Base-by-base conservation (phyloP, 2,113 vertebrate genomes). In the Dipodomys stephensi region DNA sequence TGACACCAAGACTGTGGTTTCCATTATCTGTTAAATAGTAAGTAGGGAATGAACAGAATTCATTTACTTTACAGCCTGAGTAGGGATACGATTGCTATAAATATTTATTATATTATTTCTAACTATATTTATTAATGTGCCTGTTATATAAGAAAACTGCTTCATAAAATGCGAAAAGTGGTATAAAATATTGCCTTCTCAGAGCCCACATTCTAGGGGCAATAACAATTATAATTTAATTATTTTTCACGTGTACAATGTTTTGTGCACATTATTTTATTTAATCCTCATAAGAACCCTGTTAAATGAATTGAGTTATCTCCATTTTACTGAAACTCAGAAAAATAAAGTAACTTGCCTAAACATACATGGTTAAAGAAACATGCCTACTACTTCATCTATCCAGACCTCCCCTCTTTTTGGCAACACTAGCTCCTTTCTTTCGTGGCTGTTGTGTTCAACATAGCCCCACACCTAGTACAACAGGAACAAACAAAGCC, bases 41-140 rank as follows among this genome's bases (percentile, higher is more conserved):
- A 93, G 76, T 19, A 69, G 11, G 12, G 30, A 79, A 57, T 69
- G 11, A 74, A 11, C 25, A 69, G 23, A 62, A 7, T 62, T 88
- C 67, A 74, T 68, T 80, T 88, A 91, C 12, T 74, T 46, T 72
- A 73, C 19, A 65, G 53, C 20, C 23, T 23, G 77, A 60, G 16
- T 83, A 15, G 46, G 73, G 39, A 88, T 84, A 22, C 4, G 68
- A 69, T 76, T 53, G 19, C 19, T 69, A 2, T 74, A 87, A 81
- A 46, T 77, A 87, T 74, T 90, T 81, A 73, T 76, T 30, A 62
- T 69, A 57, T 57, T 57, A 11, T 87, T 69, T 82, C 69, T 87
- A 74, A 82, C 74, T 76, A 62, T 91, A 82, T 23, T 44, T 39
- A 68, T 74, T 25, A 65, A 44, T 68, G 30, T 44, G 6, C 6